Percentiles rank a stretch among this genome's conserved stretches.
Conservation (phyloP, 2,797 vertebrate genomes). For the Stomatorhinus walkeri region DNA sequence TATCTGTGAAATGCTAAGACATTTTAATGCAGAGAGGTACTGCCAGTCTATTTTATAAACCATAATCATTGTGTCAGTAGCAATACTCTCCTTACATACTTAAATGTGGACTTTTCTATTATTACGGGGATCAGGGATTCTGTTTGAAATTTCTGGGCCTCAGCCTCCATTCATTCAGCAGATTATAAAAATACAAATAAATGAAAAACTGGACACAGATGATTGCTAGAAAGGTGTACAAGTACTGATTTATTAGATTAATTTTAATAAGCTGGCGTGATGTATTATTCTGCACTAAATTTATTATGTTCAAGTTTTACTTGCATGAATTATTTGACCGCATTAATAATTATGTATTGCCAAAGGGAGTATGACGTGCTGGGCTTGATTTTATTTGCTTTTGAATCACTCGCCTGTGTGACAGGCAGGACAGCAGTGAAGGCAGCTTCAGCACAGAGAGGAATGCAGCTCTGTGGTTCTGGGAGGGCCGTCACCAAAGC, state of each 20-base stretch:
- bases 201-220: neutral
- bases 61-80: neutral
- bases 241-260: neutral
- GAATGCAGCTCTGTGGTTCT: neutral
- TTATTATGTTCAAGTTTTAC: neutral
- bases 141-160: neutral
- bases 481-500: neutral
- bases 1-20: neutral
- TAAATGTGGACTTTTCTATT: neutral
- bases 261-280: neutral
- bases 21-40: neutral
- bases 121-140: neutral
- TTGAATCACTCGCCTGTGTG: slow-evolving; percentile 32
- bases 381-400: slow-evolving; percentile 39
- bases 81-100: neutral
- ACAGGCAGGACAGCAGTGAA: neutral
- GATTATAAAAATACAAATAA: neutral
- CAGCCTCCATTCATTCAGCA: neutral
- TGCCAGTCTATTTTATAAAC: neutral
- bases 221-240: neutral
- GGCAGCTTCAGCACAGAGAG: neutral
- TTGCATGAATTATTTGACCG: slow-evolving; percentile 45
- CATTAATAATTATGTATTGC: slow-evolving; percentile 58
- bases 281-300: neutral
- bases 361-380: slow-evolving; percentile 39